Conservation (phyloP, 2,797 vertebrate genomes). For the Eupleurogrammus muticus region DNA sequence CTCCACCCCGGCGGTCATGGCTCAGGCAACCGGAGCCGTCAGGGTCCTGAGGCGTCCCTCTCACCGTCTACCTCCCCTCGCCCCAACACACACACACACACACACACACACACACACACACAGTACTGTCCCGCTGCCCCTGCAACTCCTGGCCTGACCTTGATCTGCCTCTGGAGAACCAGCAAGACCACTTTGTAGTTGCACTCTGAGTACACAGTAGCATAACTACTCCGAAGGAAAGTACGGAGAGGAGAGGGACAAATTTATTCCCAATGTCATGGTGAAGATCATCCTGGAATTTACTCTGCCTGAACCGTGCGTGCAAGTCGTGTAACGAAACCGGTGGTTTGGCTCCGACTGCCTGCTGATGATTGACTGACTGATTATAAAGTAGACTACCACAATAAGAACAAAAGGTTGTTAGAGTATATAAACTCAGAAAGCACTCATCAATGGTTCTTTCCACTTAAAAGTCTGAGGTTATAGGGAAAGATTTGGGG, state of each 20-base stretch:
- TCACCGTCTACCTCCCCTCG: slow-evolving; percentile 69
- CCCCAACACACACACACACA: slow-evolving; percentile 41
- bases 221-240: slow-evolving; percentile 29
- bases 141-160: slow-evolving; percentile 80
- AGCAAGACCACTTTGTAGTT: slow-evolving; percentile 54
- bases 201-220: slow-evolving; percentile 44
- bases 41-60: slow-evolving; percentile 83
- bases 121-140: slow-evolving; percentile 54
- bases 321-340: background rate
- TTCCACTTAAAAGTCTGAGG: background rate
- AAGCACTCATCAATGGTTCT: background rate
- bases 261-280: slow-evolving; percentile 41
- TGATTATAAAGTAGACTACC: background rate
- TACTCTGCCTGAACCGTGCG: background rate
- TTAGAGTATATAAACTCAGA: background rate
- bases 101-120: slow-evolving; percentile 27
- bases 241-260: slow-evolving; percentile 26
- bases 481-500: background rate
- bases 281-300: slow-evolving; percentile 18
- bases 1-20: slow-evolving; percentile 77
- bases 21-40: slow-evolving; percentile 84
- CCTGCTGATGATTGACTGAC: background rate
- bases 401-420: background rate
- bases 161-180: slow-evolving; percentile 75
- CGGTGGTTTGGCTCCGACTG: background rate